These are phyloP conservation scores for Beris chalybata DNA, from an alignment of 2,888 invertebrate species.

Conservation along the genomic window DNA sequence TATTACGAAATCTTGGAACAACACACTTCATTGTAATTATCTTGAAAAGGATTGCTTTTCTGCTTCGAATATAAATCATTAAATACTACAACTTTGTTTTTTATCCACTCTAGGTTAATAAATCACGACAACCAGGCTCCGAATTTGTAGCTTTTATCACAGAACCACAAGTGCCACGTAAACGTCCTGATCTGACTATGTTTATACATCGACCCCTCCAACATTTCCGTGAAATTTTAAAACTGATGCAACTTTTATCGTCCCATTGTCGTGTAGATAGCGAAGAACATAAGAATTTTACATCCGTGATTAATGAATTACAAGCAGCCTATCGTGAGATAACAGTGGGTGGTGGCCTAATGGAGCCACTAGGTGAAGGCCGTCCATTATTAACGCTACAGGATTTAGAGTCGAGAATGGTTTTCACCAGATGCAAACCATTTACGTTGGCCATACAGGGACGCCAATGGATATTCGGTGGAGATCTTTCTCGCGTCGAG, in stretches of 20 bases:
- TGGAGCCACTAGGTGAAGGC: constrained; percentile 84
- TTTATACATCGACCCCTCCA: constrained; percentile 83
- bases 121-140: constrained; percentile 72
- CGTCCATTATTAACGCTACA: constrained; percentile 78
- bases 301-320: constrained; percentile 54
- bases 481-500: constrained; percentile 80
- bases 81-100: neutral
- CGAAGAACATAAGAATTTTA: constrained; percentile 56
- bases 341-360: constrained; percentile 79
- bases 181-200: constrained; percentile 81
- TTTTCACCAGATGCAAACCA: constrained; percentile 89
- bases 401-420: constrained; percentile 83
- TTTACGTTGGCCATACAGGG: constrained; percentile 82
- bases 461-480: constrained; percentile 88
- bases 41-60: too few relatives aligned
- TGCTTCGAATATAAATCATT: too few relatives aligned
- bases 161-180: constrained; percentile 77
- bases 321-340: constrained; percentile 77
- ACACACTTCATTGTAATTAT: too few relatives aligned
- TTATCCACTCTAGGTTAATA: constrained; percentile 61
- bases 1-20: too few relatives aligned
- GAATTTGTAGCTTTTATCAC: constrained; percentile 80
- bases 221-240: constrained; percentile 71
- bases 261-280: constrained; percentile 55
- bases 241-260: constrained; percentile 61